Percentiles rank a stretch among this genome's conserved stretches.
Evolutionary conservation across 2,888 invertebrate species (phyloP).

Genomic region (Drosophila aldrichi): DNA sequence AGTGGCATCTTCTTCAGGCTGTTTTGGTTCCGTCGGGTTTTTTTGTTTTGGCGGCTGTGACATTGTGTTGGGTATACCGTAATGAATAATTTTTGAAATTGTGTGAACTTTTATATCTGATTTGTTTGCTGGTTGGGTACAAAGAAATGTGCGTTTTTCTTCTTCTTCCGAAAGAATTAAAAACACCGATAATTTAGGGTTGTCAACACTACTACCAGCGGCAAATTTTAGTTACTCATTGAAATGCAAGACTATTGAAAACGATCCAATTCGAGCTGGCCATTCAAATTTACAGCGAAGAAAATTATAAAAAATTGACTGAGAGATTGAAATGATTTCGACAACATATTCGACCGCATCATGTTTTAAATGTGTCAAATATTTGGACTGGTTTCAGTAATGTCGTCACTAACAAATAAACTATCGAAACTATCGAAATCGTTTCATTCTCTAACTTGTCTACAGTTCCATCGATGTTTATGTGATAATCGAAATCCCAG

Average conservation of each 20-base stretch:
- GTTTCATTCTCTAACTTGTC: neutral
- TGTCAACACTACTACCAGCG: constrained; percentile 55
- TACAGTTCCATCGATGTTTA: neutral
- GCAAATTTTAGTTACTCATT: constrained; percentile 43
- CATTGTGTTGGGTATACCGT: constrained; percentile 37
- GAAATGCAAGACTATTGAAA: constrained; percentile 31
- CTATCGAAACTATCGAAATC: constrained; percentile 13
- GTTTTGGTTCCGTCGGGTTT: constrained; percentile 21
- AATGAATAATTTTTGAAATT: neutral
- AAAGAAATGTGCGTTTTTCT: constrained; percentile 74
- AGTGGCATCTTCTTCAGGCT: constrained; percentile 2
- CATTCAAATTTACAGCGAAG: constrained; percentile 31
- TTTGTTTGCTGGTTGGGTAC: constrained; percentile 14
- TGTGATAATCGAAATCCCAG: constrained; percentile 7
- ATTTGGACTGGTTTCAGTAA: neutral
- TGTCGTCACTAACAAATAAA: constrained; percentile 2
- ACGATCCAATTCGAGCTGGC: constrained; percentile 34
- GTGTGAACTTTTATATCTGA: neutral
- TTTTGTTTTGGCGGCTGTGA: constrained; percentile 51
- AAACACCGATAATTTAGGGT: constrained; percentile 68
- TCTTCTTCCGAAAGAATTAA: constrained; percentile 55
- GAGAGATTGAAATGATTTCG: constrained; percentile 23
- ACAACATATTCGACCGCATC: constrained; percentile 20
- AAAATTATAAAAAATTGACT: constrained; percentile 28
- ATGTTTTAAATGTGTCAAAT: constrained; percentile 22